Base-by-base conservation (phyloP, 2,797 vertebrate species). In the Oreochromis mossambicus region DNA sequence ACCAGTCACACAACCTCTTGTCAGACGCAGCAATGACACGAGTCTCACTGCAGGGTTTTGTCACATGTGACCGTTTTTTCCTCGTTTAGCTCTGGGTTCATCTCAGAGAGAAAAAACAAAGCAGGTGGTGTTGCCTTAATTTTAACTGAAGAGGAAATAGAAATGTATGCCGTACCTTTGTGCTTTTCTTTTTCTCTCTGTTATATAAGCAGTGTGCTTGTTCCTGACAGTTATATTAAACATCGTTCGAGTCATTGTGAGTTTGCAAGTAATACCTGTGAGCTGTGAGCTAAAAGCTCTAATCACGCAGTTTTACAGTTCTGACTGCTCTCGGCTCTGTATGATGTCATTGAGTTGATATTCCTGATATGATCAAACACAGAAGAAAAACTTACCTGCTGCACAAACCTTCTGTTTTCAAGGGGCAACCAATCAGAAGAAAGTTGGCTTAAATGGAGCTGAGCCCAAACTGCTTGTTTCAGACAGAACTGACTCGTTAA, bases 311-410 rank as follows among this genome's bases (percentile, higher is more conserved):
- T 5, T 55, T 19, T 2, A 38, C 34, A 38, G 58, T 0, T 38
- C 9, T 38, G 10, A 32, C 58, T 63, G 32, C 10, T 36, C 58
- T 63, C 4, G 4, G 32, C 58, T 61, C 10, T 12, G 38, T 41
- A 12, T 12, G 38, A 11, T 12, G 11, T 41, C 38, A 41, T 41
- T 10, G 38, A 4, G 38, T 41, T 10, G 38, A 41, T 11, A 41
- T 41, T 11, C 32, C 58, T 61, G 6, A 19, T 61, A 19, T 12
- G 58, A 0, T 38, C 56, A 7, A 61, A 2, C 56, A 19, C 56
- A 61, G 29, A 61, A 11, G 29, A 5, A 15, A 6, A n/a, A 36
- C 0, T 0, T 63, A 38, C 19, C 58, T 38, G 19, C 34, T 63
- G 32, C 19, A 36, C 32, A 36, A 63, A n/a, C 58, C 17, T 61